These are phyloP conservation scores for Pteromalus puparum DNA, from an alignment of 1,140 invertebrate species.

Conservation along the genomic window DNA sequence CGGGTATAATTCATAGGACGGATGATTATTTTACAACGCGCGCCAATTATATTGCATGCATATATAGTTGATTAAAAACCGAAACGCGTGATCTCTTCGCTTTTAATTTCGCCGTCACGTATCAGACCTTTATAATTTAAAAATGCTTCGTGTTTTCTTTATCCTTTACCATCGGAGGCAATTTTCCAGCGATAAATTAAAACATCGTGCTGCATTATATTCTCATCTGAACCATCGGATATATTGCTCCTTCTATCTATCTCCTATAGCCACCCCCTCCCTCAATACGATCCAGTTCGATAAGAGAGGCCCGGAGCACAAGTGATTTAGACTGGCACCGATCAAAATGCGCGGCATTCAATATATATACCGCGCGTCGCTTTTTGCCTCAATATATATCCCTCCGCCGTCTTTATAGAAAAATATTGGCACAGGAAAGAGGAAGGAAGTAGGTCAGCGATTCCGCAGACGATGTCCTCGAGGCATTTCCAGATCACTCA, in stretches of 20 bases:
- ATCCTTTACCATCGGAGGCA: background rate
- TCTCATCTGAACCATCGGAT: background rate
- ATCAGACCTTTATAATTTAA: background rate
- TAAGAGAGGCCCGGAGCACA: conserved; percentile 23
- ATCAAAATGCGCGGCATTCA: conserved; percentile 57
- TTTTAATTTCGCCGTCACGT: background rate
- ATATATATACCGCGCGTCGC: conserved; percentile 46
- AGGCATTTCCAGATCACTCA: conserved; percentile 10
- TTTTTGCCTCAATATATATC: background rate
- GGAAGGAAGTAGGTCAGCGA: conserved; percentile 42
- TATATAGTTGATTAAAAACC: background rate
- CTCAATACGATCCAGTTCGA: background rate
- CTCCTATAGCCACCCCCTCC: background rate
- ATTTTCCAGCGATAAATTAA: conserved; percentile 10
- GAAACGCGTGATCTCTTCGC: background rate
- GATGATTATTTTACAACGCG: background rate
- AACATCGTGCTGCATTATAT: background rate
- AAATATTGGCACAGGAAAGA: conserved; percentile 40
- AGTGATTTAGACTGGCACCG: conserved; percentile 52
- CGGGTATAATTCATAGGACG: background rate
- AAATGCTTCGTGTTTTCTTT: background rate
- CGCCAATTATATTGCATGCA: background rate
- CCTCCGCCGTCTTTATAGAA: conserved; percentile 38
- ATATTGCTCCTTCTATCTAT: background rate
- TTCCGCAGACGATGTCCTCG: conserved; percentile 19